Conservation (phyloP, 2,113 vertebrate species). For the Lampris incognitus region DNA sequence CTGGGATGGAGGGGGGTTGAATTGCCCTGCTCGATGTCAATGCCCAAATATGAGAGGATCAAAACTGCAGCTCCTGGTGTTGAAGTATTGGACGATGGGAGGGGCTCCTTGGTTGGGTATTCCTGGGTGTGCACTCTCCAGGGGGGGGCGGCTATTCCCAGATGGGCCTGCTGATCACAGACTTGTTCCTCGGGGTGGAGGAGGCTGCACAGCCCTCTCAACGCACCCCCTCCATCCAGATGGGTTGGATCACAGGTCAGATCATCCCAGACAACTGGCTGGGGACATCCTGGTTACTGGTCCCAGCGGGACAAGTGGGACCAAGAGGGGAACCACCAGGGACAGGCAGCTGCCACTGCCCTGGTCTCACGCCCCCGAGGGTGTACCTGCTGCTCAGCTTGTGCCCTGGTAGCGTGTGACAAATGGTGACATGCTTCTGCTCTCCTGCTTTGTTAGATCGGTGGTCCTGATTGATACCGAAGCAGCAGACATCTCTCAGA, state of each 20-base stretch:
- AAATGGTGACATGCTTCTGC: slow-evolving; percentile 82
- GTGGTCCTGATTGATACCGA: slow-evolving; percentile 68
- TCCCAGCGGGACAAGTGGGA: slow-evolving; percentile 63
- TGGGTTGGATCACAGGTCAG: slow-evolving; percentile 72
- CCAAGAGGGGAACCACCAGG: slow-evolving; percentile 66
- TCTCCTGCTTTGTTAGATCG: slow-evolving; percentile 73
- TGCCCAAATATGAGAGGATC: slow-evolving; percentile 25
- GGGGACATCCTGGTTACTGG: slow-evolving; percentile 73
- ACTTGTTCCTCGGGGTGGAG: slow-evolving; percentile 63
- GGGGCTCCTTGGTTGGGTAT: slow-evolving; percentile 5
- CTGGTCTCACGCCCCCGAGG: slow-evolving; percentile 69
- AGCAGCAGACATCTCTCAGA: slow-evolving; percentile 67
- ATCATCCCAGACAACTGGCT: slow-evolving; percentile 61
- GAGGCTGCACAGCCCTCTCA: slow-evolving; percentile 57
- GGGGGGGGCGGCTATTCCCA: slow-evolving; percentile 47
- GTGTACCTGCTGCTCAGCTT: slow-evolving; percentile 79
- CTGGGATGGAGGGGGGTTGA: slow-evolving; percentile 61
- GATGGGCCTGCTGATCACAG: slow-evolving; percentile 61
- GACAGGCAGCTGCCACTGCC: slow-evolving; percentile 74
- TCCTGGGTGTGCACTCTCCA: slow-evolving; percentile 40
- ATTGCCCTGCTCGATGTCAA: slow-evolving; percentile 31
- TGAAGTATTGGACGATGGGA: slow-evolving; percentile 10
- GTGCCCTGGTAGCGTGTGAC: slow-evolving; percentile 79
- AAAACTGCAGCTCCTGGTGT: slow-evolving; percentile 9
- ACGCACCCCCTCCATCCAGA: slow-evolving; percentile 62